Evolutionary conservation across 1,140 invertebrate genomes (phyloP), one percentile per base, ranked within the genome.

Genomic region (Lasaia peninsularis): DNA sequence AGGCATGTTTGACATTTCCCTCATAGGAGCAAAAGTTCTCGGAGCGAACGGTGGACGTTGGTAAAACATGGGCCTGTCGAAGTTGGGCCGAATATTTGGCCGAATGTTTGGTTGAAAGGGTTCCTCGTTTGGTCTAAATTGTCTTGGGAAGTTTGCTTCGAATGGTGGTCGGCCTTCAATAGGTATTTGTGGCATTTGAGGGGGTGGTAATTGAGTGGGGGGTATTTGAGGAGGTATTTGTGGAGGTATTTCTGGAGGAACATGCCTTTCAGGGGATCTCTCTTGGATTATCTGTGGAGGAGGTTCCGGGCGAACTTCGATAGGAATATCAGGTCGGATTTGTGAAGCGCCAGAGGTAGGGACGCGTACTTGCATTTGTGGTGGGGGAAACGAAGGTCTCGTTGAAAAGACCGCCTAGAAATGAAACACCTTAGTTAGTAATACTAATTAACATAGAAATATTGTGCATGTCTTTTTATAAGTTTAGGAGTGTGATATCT

Each of bases 361-460:
- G 51, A 16, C 59, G 31, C 40, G 54, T 28, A 16, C 56, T 18
- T 70, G 58, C n/a, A 70, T 64, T 55, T 72, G 75, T 2, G 75
- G 75, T 0, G 76, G 69, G 0, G 80, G 75, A 58, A 83, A 85
- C 1, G 74, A 74, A 0, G 67, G 50, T 5, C 81, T 69, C 1
- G 76, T 69, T n/a, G 55, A 62, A 54, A 76, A 87, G 52, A 82
- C 81, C 0, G 67, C 77, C 83, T 86, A 71, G 31, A 69, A 71
- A 67, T 12, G 56, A 60, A 28, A 28, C 24, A 7, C 8, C 8
- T 4, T 28, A 6, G 8, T 28, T 28, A 28, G 24, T n/a, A n/a
- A n/a, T n/a, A n/a, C n/a, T n/a, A n/a, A n/a, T n/a, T n/a, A n/a
- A n/a, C n/a, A n/a, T n/a, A n/a, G n/a, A n/a, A n/a, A n/a, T n/a